Percentiles rank a stretch among this genome's conserved stretches.
Evolutionary conservation across 2,113 vertebrate species (phyloP).

Genomic region (Cynocephalus volans): DNA sequence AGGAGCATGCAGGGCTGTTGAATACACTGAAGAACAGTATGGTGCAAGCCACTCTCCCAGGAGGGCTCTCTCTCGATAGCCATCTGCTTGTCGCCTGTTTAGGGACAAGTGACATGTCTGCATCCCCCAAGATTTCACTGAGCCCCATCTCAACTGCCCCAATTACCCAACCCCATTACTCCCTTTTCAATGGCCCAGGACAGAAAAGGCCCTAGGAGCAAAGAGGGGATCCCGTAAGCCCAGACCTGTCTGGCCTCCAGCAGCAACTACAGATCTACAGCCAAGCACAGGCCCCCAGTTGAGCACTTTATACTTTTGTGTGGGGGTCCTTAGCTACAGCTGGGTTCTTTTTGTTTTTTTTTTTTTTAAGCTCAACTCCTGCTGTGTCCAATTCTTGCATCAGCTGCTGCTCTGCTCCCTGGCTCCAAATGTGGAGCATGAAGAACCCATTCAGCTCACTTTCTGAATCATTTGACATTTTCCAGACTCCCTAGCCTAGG

Average conservation of each 20-base stretch:
- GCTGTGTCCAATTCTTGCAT: constrained; percentile 59
- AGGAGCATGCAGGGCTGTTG: neutral
- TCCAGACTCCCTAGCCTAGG: constrained; percentile 71
- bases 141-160: neutral
- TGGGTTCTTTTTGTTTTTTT: neutral
- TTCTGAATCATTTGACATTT: constrained; percentile 78
- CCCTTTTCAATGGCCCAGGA: neutral
- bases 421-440: constrained; percentile 57
- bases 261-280: neutral
- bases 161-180: neutral
- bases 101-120: neutral
- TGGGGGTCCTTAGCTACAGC: neutral
- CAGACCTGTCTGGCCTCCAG: neutral
- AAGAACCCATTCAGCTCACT: constrained; percentile 77
- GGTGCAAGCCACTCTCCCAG: neutral
- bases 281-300: neutral
- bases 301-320: neutral
- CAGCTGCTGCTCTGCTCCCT: constrained; percentile 53
- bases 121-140: neutral
- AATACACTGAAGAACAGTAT: neutral
- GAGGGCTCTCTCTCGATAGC: neutral
- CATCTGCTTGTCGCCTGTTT: neutral
- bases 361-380: constrained; percentile 1
- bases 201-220: neutral
- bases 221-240: neutral